Conservation (phyloP, 2,113 vertebrate genomes). For the Todiramphus chloris region DNA sequence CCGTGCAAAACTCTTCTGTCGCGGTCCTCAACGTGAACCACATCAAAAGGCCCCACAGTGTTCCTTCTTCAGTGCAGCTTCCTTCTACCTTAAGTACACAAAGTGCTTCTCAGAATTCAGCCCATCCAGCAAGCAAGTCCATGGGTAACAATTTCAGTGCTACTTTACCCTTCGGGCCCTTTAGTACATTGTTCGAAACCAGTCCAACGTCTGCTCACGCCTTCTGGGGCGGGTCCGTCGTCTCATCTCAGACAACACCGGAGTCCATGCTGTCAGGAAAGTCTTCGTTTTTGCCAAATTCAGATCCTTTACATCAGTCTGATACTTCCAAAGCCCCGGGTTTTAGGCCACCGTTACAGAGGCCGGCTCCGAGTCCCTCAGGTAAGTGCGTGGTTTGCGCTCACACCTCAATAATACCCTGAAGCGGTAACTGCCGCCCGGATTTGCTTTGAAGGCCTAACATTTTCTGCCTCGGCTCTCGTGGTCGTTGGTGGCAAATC, state of each 20-base stretch:
- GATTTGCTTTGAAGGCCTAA: background rate
- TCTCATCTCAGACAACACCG: slow-evolving; percentile 88
- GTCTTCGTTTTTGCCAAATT: slow-evolving; percentile 91
- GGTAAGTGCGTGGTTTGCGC: slow-evolving; percentile 67
- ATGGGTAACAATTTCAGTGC: slow-evolving; percentile 90
- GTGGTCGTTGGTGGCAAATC: background rate
- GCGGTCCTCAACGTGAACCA: slow-evolving; percentile 78
- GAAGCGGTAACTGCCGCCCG: no score
- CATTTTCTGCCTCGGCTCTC: background rate
- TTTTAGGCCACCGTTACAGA: slow-evolving; percentile 92
- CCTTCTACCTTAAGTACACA: slow-evolving; percentile 93
- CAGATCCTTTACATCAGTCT: slow-evolving; percentile 89
- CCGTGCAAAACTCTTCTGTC: slow-evolving; percentile 76
- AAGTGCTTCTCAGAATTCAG: slow-evolving; percentile 94
- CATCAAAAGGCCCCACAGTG: slow-evolving; percentile 83
- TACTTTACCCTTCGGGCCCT: slow-evolving; percentile 90
- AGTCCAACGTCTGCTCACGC: slow-evolving; percentile 90
- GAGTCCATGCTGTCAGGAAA: slow-evolving; percentile 87
- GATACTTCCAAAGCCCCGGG: slow-evolving; percentile 98
- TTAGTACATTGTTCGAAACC: slow-evolving; percentile 95
- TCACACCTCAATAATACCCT: fast-evolving
- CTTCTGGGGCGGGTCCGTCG: slow-evolving; percentile 94
- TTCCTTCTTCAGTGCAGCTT: slow-evolving; percentile 88
- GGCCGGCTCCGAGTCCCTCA: slow-evolving; percentile 92
- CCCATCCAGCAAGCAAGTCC: slow-evolving; percentile 84